Conservation (phyloP, 2,888 invertebrate genomes). For the Rhagium mordax region DNA sequence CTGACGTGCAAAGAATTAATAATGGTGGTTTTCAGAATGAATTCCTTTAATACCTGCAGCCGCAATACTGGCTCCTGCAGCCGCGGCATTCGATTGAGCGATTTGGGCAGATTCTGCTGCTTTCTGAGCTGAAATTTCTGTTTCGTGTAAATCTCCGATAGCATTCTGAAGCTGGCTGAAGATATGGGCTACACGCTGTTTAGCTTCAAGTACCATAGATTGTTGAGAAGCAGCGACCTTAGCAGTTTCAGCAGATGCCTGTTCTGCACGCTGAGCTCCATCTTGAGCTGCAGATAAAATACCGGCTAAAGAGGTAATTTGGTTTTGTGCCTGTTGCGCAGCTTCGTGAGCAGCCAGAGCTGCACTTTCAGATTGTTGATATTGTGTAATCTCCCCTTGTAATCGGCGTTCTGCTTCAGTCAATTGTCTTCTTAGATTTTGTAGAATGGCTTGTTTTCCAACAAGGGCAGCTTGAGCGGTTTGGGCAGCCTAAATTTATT, state of each 20-base stretch:
- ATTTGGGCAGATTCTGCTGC: too few species aligned
- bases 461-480: constrained; percentile 76
- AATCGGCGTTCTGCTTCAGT: constrained; percentile 77
- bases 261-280: constrained; percentile 40
- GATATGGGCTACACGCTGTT: constrained; percentile 76
- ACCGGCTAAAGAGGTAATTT: constrained; percentile 76
- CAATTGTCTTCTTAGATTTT: constrained; percentile 78
- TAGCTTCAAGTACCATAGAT: constrained; percentile 70
- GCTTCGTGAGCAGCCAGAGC: constrained; percentile 79
- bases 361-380: constrained; percentile 79
- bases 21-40: too few species aligned
- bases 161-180: constrained; percentile 79
- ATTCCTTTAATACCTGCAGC: too few species aligned
- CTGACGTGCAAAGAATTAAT: too few species aligned
- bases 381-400: constrained; percentile 78
- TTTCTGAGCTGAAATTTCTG: too few species aligned
- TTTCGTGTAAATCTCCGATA: constrained; percentile 80
- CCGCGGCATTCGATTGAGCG: too few species aligned
- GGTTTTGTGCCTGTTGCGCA: constrained; percentile 79
- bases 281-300: too few species aligned
- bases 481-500: constrained; percentile 73
- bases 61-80: too few species aligned
- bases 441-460: constrained; percentile 72
- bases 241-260: constrained; percentile 44
- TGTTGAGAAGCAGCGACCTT: constrained; percentile 47